Evolutionary conservation across 2,888 invertebrate species (phyloP), one percentile per base, ranked within the genome.

Genomic region (Celastrina argiolus): DNA sequence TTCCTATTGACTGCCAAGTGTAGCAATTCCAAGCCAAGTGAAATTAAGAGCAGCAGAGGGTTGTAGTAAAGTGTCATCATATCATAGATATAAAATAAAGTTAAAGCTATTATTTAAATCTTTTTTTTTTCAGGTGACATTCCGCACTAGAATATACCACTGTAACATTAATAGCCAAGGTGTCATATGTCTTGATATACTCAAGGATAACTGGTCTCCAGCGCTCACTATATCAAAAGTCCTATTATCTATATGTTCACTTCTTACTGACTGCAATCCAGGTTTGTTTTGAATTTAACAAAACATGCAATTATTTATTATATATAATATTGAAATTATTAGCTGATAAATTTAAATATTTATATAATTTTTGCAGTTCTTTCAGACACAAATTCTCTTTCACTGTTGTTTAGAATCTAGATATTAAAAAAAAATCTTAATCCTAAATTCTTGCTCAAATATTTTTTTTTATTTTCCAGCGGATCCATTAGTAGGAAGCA

Each of bases 131-230:
- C 83, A 95, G 95, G 96, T 96, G 69, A 96, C 96, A 81, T 98
- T 98, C 92, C 94, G 97, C 72, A 99, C 99, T 72, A 94, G 99
- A 81, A 99, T 99, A 90, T 99, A 99, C 90, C 99, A 99, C 87
- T 99, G 99, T 93, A 99, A 99, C 93, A 99, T 99, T 85, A 99
- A 99, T 93, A 98, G 97, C 84, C 98, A 98, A 92, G 99, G 99
- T 69, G 98, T 98, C 69, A 99, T 99, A 84, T 99, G 99, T 88
- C 93, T 99, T 92, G 99, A 99, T 87, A 98, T 99, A 79, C 93
- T 98, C 75, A 98, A 99, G 91, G 98, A 99, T 88, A 98, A 99
- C 89, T 99, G 99, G 99, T 98, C 98, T 39, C 98, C 99, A n/a
- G 98, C 99, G 58, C 93, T 99, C 81, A 99, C 99, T 77, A 98